phyloP scores from a whole-genome alignment of 2,888 invertebrate genomes.

The Atethmia centrago region DNA sequence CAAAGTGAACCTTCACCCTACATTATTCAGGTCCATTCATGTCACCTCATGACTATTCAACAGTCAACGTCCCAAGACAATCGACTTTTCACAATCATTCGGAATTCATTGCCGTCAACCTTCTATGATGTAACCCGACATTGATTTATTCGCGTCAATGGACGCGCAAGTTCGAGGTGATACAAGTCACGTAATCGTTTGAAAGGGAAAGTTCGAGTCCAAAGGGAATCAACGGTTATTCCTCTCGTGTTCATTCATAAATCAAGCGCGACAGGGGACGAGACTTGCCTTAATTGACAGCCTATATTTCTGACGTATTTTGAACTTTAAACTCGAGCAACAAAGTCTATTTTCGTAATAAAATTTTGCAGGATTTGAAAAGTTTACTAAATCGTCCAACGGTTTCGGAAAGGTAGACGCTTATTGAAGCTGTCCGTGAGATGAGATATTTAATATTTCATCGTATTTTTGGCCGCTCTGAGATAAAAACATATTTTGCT shows the following conservation, averaged over 20 bases:
- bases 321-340: constrained; percentile 54
- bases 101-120: constrained; percentile 65
- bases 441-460: constrained; percentile 62
- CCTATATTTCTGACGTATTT: constrained; percentile 35
- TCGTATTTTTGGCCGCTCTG: constrained; percentile 41
- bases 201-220: constrained; percentile 77
- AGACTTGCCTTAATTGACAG: constrained; percentile 63
- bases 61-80: constrained; percentile 64
- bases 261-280: constrained; percentile 68
- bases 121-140: constrained; percentile 59
- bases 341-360: constrained; percentile 51
- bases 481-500: constrained; percentile 47
- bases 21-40: constrained; percentile 70
- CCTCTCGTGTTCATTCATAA: constrained; percentile 76
- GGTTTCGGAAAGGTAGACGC: constrained; percentile 42
- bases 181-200: constrained; percentile 70
- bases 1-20: constrained; percentile 61
- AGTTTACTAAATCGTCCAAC: constrained; percentile 48
- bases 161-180: constrained; percentile 58
- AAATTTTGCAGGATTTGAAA: constrained; percentile 36
- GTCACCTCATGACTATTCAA: constrained; percentile 73
- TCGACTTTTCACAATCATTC: constrained; percentile 63
- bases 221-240: constrained; percentile 72
- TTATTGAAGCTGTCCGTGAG: constrained; percentile 55
- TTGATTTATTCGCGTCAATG: constrained; percentile 68